A percentile compares a stretch with the other conserved stretches of the same genome.
phyloP scores from a whole-genome alignment of 2,797 vertebrate species.

The Trachops cirrhosus region DNA sequence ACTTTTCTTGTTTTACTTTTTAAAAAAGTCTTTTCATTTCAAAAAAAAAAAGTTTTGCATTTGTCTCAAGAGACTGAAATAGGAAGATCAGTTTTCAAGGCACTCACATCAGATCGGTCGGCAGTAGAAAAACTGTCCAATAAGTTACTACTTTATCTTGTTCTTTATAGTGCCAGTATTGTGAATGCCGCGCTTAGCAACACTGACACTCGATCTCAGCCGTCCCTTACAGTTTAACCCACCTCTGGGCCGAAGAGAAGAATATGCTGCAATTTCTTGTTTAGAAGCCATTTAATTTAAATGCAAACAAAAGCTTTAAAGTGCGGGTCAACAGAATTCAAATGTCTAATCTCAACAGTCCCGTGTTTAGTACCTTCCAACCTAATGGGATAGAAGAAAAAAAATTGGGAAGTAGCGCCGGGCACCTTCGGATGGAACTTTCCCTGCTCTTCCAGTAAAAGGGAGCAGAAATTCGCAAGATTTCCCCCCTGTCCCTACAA shows the following conservation, averaged over 20 bases:
- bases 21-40: slow-evolving; percentile 86
- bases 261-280: slow-evolving; percentile 91
- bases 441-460: slow-evolving; percentile 21
- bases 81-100: slow-evolving; percentile 99
- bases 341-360: slow-evolving; percentile 81
- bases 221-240: slow-evolving; percentile 90
- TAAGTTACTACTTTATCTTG: slow-evolving; percentile 88
- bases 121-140: slow-evolving; percentile 96
- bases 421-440: slow-evolving; percentile 63
- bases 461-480: slow-evolving; percentile 7
- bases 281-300: slow-evolving; percentile 89
- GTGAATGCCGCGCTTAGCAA: slow-evolving; percentile 94
- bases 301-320: slow-evolving; percentile 92
- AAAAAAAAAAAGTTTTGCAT: slow-evolving; percentile 93
- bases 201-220: slow-evolving; percentile 93
- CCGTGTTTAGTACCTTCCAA: slow-evolving; percentile 72
- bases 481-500: not conserved
- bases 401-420: slow-evolving; percentile 66
- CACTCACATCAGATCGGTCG: slow-evolving; percentile 97
- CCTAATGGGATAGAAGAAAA: slow-evolving; percentile 58
- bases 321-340: slow-evolving; percentile 91
- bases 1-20: slow-evolving; percentile 85
- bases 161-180: slow-evolving; percentile 96
- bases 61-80: slow-evolving; percentile 96
- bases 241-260: slow-evolving; percentile 88